Percentiles rank a stretch among this genome's conserved stretches.
phyloP scores from a whole-genome alignment of 2,797 vertebrate species.

The Mastacembelus armatus region DNA sequence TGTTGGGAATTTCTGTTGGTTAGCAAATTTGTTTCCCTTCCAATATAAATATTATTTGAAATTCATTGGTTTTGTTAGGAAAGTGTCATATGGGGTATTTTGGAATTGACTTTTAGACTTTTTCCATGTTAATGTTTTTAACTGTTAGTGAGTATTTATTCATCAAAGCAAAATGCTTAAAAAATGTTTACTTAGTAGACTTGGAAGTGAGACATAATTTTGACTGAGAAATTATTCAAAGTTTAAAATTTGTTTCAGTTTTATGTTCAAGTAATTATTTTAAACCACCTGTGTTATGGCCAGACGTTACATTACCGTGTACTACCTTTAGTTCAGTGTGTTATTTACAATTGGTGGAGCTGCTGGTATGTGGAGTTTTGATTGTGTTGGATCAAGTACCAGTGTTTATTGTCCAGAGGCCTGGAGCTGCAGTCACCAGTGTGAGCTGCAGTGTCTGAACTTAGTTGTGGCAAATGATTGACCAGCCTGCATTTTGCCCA shows the following conservation, averaged over 20 bases:
- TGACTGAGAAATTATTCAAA: not conserved
- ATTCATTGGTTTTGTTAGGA: accelerated
- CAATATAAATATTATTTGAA: not conserved
- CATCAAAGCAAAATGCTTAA: too few species aligned
- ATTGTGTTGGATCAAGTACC: not conserved
- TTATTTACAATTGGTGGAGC: not conserved
- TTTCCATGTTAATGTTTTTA: not conserved
- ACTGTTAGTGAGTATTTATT: too few species aligned
- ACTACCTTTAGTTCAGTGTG: too few species aligned
- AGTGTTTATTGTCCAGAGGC: not conserved
- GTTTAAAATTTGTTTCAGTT: too few species aligned
- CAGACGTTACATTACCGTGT: too few species aligned
- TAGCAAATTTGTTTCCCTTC: not conserved
- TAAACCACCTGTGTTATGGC: too few species aligned
- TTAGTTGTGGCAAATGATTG: conserved; percentile 52
- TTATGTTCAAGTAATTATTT: too few species aligned
- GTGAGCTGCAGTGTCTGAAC: not conserved
- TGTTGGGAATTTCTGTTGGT: not conserved
- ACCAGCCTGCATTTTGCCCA: conserved; percentile 24
- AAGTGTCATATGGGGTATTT: not conserved
- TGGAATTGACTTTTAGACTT: not conserved
- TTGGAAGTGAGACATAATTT: too few species aligned
- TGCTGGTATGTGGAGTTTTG: not conserved
- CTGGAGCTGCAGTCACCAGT: not conserved
- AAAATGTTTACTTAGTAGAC: too few species aligned